Evolutionary conservation across 2,113 vertebrate genomes (phyloP).

Genomic region (Ailurus styani): DNA sequence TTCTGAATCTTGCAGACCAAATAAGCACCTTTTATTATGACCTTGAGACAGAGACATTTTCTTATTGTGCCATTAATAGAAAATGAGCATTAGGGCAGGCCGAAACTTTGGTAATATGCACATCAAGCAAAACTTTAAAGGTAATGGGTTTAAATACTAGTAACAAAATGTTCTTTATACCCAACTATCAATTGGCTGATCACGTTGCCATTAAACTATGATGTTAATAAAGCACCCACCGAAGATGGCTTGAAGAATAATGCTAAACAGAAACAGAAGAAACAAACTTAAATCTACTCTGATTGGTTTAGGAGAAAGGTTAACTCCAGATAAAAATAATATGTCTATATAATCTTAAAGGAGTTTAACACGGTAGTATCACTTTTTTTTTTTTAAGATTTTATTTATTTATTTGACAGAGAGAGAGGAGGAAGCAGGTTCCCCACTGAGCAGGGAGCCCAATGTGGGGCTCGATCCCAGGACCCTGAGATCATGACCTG

Average conservation of each 20-base stretch:
- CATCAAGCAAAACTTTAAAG: constrained; percentile 29
- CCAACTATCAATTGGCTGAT: not conserved
- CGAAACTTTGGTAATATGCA: constrained; percentile 20
- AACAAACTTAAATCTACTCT: not conserved
- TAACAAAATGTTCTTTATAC: not conserved
- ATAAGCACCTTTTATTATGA: constrained; percentile 50
- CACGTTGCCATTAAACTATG: not conserved
- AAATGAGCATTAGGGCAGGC: not conserved
- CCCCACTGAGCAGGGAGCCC: too few species aligned
- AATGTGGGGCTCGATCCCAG: too few species aligned
- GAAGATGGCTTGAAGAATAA: not conserved
- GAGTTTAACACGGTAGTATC: not conserved
- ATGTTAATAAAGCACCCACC: not conserved
- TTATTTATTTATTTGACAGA: too few species aligned
- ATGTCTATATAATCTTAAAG: not conserved
- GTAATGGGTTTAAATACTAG: not conserved
- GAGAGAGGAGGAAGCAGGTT: too few species aligned
- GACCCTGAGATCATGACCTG: too few species aligned
- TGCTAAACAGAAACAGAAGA: not conserved
- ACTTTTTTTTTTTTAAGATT: too few species aligned
- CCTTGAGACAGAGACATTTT: constrained; percentile 53
- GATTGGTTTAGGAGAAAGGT: not conserved
- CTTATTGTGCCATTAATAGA: constrained; percentile 30
- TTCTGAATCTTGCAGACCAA: constrained; percentile 34
- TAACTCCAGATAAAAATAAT: not conserved